Evolutionary conservation across 2,113 vertebrate genomes (phyloP), one percentile per base, ranked within the genome.

Genomic region (Eulemur macaco): DNA sequence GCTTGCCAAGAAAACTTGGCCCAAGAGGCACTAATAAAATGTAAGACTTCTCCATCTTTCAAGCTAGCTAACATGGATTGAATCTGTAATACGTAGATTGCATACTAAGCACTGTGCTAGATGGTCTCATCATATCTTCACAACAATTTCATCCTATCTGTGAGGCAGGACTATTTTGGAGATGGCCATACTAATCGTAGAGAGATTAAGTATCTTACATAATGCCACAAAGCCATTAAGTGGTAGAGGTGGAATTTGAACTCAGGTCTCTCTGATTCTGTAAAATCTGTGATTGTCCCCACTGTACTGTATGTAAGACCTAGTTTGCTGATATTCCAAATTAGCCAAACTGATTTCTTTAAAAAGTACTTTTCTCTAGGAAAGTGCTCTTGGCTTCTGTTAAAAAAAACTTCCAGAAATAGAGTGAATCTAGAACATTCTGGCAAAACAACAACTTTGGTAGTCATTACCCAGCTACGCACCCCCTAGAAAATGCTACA

Each of bases 1-100:
- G 27, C 45, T 56, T 97, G 91, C 88, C 95, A 96, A 96, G 87
- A 95, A 94, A 89, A 89, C 50, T 8, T 73, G 47, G 42, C 74
- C 66, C 63, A 89, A 80, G 80, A 95, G 83, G 52, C 80, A 74
- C 50, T 78, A 66, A 64, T 76, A 82, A 91, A 95, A 52, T 8
- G 39, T 56, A 54, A 73, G 17, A 21, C 54, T 77, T 42, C 27
- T 56, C 31, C 31, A 7, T 82, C 47, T 95, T 64, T 52, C 39
- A 81, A 56, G 69, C 18, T 60, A 12, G 39, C 69, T 74, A 29
- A 34, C 8, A 31, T 15, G 12, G 37, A 50, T 1, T 66, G n/a
- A 45, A 45, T 39, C 52, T 63, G 37, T n/a, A 71, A 25, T 15
- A 12, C 18, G 27, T 84, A 23, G 45, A 12, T 31, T 23, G 27